Evolutionary conservation across 2,797 vertebrate species (phyloP), one percentile per base, ranked within the genome.

Genomic region (Chaunax sp.): DNA sequence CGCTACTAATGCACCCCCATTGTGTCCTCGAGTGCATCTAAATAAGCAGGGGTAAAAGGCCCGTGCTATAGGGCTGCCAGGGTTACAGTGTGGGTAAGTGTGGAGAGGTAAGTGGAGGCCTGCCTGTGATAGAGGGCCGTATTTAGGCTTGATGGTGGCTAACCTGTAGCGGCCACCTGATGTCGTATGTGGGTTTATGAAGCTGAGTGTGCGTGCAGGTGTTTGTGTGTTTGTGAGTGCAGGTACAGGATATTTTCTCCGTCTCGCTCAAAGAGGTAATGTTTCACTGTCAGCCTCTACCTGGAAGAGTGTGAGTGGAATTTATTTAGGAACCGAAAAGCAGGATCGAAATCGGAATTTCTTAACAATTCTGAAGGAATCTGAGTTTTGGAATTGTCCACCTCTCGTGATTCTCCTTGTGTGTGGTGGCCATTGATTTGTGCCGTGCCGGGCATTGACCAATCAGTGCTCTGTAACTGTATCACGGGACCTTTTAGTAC

Each of bases 21-120:
- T 92, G 94, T 94, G 92, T 93, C 84, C 87, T 94, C 79, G 87
- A 94, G 94, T 93, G 93, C 93, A 93, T 94, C 92, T 92, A 93
- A 94, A 95, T 94, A 94, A 93, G 93, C 90, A 84, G 91, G 88
- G 90, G 87, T 91, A 93, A 93, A 93, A 90, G 87, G 90, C 56
- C 86, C 64, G 73, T 47, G 80, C 77, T 38, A 11, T n/a, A 47
- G 66, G 78, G 69, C 84, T 69, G 82, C 85, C 45, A 75, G 76
- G 86, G 89, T 85, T 85, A 77, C 78, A 57, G 64, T 16, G 38
- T 68, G 69, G 74, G 73, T 67, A 13, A 65, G 46, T 77, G 57
- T 60, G 44, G 56, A 30, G 74, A 68, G 55, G 71, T 76, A 87
- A 89, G 87, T 87, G 80, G 84, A 84, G 61, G 63, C 54, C 71